These are phyloP conservation scores for Rhadinocentrus ornatus DNA, from an alignment of 2,797 vertebrate species.

Conservation along the genomic window DNA sequence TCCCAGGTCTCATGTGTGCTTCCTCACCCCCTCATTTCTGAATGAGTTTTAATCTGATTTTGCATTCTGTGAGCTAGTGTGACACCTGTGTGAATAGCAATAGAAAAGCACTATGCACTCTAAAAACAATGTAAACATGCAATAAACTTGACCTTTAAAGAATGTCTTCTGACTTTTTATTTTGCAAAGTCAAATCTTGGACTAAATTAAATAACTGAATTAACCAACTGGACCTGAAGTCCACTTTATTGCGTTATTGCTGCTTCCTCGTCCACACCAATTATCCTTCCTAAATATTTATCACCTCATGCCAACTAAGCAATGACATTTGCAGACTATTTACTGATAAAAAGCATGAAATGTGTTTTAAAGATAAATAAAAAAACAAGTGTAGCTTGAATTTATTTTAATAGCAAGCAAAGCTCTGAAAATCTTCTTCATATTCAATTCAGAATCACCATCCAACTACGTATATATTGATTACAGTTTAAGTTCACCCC, in stretches of 20 bases:
- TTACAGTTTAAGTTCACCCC: neutral
- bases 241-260: no score
- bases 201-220: neutral
- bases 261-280: no score
- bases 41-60: slow-evolving; percentile 53
- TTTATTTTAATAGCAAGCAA: no score
- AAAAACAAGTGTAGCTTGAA: no score
- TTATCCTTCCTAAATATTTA: neutral
- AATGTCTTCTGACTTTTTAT: slow-evolving; percentile 39
- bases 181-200: neutral
- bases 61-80: slow-evolving; percentile 44
- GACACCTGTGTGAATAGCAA: slow-evolving; percentile 51
- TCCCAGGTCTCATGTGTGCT: slow-evolving; percentile 29
- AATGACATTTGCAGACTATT: neutral
- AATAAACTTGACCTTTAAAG: slow-evolving; percentile 77
- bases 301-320: neutral
- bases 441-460: neutral
- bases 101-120: slow-evolving; percentile 61
- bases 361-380: no score
- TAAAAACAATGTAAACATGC: slow-evolving; percentile 68
- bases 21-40: slow-evolving; percentile 25
- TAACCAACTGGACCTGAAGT: neutral
- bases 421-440: no score
- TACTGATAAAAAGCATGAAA: neutral
- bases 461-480: no score